These are phyloP conservation scores for Cirrhinus mrigala DNA, from an alignment of 2,797 vertebrate species.

Conservation along the genomic window DNA sequence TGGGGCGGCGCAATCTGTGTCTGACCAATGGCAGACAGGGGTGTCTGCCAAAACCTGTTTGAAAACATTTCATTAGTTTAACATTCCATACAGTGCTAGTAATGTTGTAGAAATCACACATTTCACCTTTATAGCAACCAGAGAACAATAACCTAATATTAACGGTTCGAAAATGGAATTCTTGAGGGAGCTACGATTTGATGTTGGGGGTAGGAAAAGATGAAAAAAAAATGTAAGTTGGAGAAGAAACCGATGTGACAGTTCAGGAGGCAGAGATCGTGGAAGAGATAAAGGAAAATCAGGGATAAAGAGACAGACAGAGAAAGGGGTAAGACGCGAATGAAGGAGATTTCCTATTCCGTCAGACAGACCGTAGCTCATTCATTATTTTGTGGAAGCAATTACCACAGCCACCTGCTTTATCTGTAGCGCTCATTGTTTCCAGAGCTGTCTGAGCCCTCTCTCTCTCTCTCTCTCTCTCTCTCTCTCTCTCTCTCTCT, in stretches of 20 bases:
- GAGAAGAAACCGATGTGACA: slow-evolving; percentile 38
- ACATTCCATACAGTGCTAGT: not conserved
- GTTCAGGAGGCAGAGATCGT: slow-evolving; percentile 40
- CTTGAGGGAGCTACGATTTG: slow-evolving; percentile 19
- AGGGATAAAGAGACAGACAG: slow-evolving; percentile 59
- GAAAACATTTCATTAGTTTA: not conserved
- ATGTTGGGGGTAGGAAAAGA: slow-evolving; percentile 23
- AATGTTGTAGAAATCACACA: not conserved
- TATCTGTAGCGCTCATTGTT: slow-evolving; percentile 81
- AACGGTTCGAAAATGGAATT: slow-evolving; percentile 18
- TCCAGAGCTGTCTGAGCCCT: slow-evolving; percentile 68
- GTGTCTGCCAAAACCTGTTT: not conserved
- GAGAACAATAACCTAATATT: slow-evolving; percentile 27
- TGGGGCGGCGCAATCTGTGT: not conserved
- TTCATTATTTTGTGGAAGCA: slow-evolving; percentile 87
- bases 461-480: slow-evolving; percentile 5
- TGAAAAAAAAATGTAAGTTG: slow-evolving; percentile 26
- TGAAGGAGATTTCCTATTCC: slow-evolving; percentile 83
- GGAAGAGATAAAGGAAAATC: slow-evolving; percentile 50
- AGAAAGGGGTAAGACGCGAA: slow-evolving; percentile 49
- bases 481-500: slow-evolving; percentile 48
- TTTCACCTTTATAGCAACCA: slow-evolving; percentile 6
- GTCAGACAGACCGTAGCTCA: slow-evolving; percentile 80
- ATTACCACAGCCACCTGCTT: slow-evolving; percentile 86
- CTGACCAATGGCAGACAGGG: not conserved